Evolutionary conservation across 2,797 vertebrate species (phyloP).

Genomic region (Tragelaphus eurycerus): DNA sequence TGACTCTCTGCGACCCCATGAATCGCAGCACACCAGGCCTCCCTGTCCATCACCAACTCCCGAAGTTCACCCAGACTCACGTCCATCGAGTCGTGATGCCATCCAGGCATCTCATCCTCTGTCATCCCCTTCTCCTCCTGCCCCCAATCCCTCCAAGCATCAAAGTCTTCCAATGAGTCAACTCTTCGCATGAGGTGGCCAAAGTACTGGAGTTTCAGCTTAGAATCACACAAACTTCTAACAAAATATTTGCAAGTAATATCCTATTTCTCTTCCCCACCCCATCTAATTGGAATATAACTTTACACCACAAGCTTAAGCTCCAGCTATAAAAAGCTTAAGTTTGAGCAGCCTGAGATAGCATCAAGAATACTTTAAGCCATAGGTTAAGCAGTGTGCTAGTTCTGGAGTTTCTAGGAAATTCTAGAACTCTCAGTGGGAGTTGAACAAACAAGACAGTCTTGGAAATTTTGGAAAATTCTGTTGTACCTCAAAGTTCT

Average conservation of each 20-base stretch:
- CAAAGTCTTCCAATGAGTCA: too few species aligned
- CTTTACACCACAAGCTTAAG: background rate
- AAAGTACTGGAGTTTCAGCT: too few species aligned
- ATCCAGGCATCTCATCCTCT: too few species aligned
- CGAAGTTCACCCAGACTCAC: too few species aligned
- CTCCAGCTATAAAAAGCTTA: background rate
- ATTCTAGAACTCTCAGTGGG: background rate
- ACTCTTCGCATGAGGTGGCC: too few species aligned
- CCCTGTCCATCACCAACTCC: too few species aligned
- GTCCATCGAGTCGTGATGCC: too few species aligned
- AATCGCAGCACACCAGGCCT: too few species aligned
- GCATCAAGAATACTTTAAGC: background rate
- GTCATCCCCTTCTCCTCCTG: too few species aligned
- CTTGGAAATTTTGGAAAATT: background rate
- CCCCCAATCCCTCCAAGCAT: too few species aligned
- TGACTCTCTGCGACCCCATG: too few species aligned
- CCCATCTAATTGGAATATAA: background rate
- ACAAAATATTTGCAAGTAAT: background rate
- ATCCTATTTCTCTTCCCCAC: background rate
- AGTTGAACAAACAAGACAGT: background rate
- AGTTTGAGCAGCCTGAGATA: background rate
- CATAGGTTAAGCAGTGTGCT: background rate
- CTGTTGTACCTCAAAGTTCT: background rate
- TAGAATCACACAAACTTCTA: background rate
- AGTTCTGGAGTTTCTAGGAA: background rate